Percentiles rank a stretch among this genome's conserved stretches.
Conservation (phyloP, 1,140 invertebrate genomes). For the Brachionus manjavacas region DNA sequence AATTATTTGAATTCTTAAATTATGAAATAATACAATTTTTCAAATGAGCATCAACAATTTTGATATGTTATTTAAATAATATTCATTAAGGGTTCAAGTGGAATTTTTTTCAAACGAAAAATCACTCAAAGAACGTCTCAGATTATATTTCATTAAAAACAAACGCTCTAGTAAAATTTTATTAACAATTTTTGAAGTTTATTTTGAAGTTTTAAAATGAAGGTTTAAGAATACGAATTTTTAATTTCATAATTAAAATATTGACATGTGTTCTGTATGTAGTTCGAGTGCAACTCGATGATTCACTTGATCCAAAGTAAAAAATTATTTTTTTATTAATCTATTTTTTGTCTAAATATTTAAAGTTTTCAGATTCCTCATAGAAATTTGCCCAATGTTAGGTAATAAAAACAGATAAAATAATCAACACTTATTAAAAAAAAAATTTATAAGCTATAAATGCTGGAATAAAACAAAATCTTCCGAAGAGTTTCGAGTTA, state of each 20-base stretch:
- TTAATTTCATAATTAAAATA: conserved; percentile 91
- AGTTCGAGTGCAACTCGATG: conserved; percentile 80
- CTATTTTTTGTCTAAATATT: conserved; percentile 3
- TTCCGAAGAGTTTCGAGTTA: conserved; percentile 75
- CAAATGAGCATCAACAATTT: not conserved
- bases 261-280: conserved; percentile 92
- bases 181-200: not conserved
- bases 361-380: conserved; percentile 35
- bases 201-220: conserved; percentile 42
- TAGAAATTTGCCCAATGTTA: not conserved
- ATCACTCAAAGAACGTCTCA: conserved; percentile 92
- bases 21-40: not conserved
- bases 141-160: conserved; percentile 97
- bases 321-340: not conserved
- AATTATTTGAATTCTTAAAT: not conserved
- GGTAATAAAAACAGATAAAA: not conserved
- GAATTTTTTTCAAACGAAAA: conserved; percentile 99
- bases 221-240: conserved; percentile 93
- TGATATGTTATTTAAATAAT: not conserved
- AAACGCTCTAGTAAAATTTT: conserved; percentile 91
- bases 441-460: not conserved
- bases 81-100: conserved; percentile 75
- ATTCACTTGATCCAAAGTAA: conserved; percentile 45
- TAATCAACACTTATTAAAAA: not conserved
- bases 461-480: not conserved